Evolutionary conservation across 2,888 invertebrate genomes (phyloP), one percentile per base, ranked within the genome.

Genomic region (Chymomyza caudatula): DNA sequence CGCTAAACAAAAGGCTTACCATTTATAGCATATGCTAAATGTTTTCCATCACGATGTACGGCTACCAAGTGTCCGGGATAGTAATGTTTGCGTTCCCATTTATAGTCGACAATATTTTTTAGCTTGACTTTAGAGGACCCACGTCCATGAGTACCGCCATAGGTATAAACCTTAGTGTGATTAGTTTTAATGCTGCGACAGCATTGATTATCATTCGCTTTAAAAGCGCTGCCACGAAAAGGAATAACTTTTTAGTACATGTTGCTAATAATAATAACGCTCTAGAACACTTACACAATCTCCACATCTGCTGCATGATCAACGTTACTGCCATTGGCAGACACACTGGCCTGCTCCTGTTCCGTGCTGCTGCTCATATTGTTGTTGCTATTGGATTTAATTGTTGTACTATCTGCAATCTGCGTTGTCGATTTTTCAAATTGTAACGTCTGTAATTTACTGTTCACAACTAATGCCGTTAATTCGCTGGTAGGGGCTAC

Each of bases 51-150:
- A 84, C 95, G 93, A 89, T 98, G 97, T 49, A 97, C 94, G 8
- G 97, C 96, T 47, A 98, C 93, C 66, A 98, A 91, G 87, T 96
- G 96, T 0, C 98, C 98, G 0, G 94, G 92, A 85, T 97, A 97
- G 88, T 97, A 97, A 87, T 95, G 95, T 81, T 95, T 94, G 53
- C 95, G 93, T 88, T 98, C 98, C 98, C 98, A 98, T 75, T 95
- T 95, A 89, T 96, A 98, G 87, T 97, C 97, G 20, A 97, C 97
- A 55, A 97, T 93, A 89, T 96, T 96, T 85, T 95, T 95, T 52
- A 97, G 93, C 88, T 97, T 97, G 23, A 98, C 96, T 91, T 97
- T 96, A 0, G 96, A 97, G 88, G 96, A 96, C 52, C 96, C 96
- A 85, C 95, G 95, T 82, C 94, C 93, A 85, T 95, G 95, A 71